Evolutionary conservation across 2,113 vertebrate species (phyloP), one percentile per base, ranked within the genome.

Genomic region (Hemiprocne comata): DNA sequence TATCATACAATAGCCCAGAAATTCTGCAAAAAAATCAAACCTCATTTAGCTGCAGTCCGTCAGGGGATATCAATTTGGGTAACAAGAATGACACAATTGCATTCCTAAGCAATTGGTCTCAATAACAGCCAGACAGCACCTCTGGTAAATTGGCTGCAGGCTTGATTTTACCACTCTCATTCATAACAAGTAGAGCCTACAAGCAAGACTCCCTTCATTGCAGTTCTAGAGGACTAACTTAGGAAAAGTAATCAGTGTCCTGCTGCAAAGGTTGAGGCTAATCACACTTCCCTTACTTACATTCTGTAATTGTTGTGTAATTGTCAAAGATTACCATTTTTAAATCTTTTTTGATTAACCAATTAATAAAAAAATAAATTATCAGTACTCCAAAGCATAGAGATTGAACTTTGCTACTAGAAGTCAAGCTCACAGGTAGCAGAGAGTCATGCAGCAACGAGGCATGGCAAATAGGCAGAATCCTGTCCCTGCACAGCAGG

Each of bases 11-110:
- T 58, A 62, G 67, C 58, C n/a, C 54, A 64, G 50, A 93, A 92
- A 85, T n/a, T 19, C 89, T 89, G 66, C n/a, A 76, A 87, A 96
- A 84, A 96, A 87, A 79, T 40, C 40, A 84, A 74, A 89, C 34
- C 54, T 85, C 81, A 79, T 93, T 91, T 91, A 85, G 44, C 81
- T 58, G n/a, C 3, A 13, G 44, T 82, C 74, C 82, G 77, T 65
- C 70, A 87, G 61, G 53, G 38, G 69, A 90, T 85, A 91, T 88
- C 84, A 85, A 14, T 94, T 91, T 89, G 72, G 60, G 77, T 65
- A 95, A 93, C 71, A 82, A 31, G 74, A 91, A 89, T 23, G 23
- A 90, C 58, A 92, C 38, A 67, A 75, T 85, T 93, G 71, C 29
- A 36, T 91, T 89, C 87, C 77, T 64, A 62, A 61, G 80, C 70